Evolutionary conservation across 2,797 vertebrate species (phyloP).

Genomic region (Lacerta viridis): DNA sequence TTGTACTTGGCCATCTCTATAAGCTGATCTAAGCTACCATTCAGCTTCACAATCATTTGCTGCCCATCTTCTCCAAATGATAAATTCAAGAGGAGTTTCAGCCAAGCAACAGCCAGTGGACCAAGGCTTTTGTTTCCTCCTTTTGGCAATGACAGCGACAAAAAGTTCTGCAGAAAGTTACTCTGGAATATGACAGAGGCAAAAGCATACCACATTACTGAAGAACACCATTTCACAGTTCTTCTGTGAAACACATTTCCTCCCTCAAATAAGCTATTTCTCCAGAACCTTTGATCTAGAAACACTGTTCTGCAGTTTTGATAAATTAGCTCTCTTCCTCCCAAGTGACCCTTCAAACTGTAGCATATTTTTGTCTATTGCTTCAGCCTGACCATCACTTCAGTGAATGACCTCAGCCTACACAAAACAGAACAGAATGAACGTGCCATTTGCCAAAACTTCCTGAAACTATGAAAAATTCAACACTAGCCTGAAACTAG

Average conservation of each 20-base stretch:
- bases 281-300: not conserved
- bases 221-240: constrained; percentile 11
- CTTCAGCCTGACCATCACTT: not conserved
- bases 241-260: constrained; percentile 35
- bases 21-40: constrained; percentile 89
- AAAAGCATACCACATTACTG: constrained; percentile 2
- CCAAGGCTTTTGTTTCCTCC: constrained; percentile 76
- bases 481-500: not conserved
- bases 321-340: not conserved
- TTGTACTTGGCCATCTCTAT: constrained; percentile 86
- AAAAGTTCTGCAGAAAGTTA: constrained; percentile 94
- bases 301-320: not conserved
- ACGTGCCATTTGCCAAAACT: not conserved
- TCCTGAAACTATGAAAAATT: not conserved
- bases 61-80: constrained; percentile 92
- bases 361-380: not conserved
- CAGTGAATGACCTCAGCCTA: constrained; percentile 10
- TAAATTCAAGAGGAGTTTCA: constrained; percentile 90
- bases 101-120: constrained; percentile 84
- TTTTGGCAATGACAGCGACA: constrained; percentile 86
- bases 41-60: constrained; percentile 90
- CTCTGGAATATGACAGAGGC: constrained; percentile 80
- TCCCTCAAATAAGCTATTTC: not conserved
- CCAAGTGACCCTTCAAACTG: not conserved
- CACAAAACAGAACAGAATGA: not conserved